These are phyloP conservation scores for Ciconia maguari DNA, from an alignment of 2,113 vertebrate genomes.

Conservation along the genomic window DNA sequence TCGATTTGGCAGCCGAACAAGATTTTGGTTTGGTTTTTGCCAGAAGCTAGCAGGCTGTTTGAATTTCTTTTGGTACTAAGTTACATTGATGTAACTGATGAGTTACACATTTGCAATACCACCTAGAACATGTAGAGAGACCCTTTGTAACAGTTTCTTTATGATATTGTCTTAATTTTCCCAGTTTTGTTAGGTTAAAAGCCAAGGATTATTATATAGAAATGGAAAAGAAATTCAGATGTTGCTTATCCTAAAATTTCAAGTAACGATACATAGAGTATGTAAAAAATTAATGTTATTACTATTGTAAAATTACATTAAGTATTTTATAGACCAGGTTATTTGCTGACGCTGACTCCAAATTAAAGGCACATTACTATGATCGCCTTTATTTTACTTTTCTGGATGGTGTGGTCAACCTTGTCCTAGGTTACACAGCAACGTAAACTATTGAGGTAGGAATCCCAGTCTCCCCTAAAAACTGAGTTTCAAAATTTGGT, in stretches of 20 bases:
- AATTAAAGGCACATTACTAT: neutral
- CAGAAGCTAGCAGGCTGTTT: slow-evolving; percentile 42
- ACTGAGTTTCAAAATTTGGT: neutral
- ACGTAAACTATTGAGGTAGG: neutral
- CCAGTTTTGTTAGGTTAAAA: neutral
- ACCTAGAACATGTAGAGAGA: slow-evolving; percentile 38
- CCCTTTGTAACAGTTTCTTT: slow-evolving; percentile 18
- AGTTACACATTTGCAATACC: slow-evolving; percentile 21
- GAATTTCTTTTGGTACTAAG: slow-evolving; percentile 55
- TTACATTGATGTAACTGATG: slow-evolving; percentile 59
- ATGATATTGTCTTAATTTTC: neutral
- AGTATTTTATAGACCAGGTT: neutral
- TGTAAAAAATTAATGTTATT: neutral
- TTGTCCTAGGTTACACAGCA: neutral
- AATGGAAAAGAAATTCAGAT: neutral
- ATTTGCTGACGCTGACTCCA: neutral
- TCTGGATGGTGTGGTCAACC: neutral
- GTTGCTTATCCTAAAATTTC: neutral
- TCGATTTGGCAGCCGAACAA: slow-evolving; percentile 37
- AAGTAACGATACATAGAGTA: neutral
- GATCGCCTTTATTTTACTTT: neutral
- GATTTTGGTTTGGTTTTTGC: slow-evolving; percentile 31
- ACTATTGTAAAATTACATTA: neutral
- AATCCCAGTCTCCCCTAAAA: neutral
- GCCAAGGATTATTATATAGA: neutral